Evolutionary conservation across 2,888 invertebrate genomes (phyloP).

Genomic region (Chesias legatella): DNA sequence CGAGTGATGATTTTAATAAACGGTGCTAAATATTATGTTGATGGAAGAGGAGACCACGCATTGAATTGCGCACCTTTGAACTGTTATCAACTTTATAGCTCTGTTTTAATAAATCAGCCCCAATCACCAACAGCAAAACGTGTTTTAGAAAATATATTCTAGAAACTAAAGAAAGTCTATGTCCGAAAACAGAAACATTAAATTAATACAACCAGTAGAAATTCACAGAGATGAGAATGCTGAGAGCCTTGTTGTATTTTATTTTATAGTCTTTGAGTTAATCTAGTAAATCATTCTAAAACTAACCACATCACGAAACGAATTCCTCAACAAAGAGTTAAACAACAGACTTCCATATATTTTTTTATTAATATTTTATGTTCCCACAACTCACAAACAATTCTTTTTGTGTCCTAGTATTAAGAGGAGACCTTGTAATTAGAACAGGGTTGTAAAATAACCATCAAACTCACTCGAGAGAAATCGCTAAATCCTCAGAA

Average conservation of each 20-base stretch:
- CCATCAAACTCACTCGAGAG: slow-evolving; percentile 71
- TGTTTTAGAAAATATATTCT: not conserved
- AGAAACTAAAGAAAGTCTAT: not conserved
- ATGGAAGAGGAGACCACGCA: slow-evolving; percentile 11
- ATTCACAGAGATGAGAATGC: not conserved
- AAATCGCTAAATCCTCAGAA: slow-evolving; percentile 48
- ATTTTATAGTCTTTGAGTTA: slow-evolving; percentile 24
- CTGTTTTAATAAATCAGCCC: slow-evolving; percentile 4
- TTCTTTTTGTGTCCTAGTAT: slow-evolving; percentile 60
- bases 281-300: slow-evolving; percentile 32
- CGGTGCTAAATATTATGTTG: slow-evolving; percentile 21
- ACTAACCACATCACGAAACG: slow-evolving; percentile 39
- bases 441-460: slow-evolving; percentile 73
- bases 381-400: slow-evolving; percentile 58
- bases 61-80: slow-evolving; percentile 4
- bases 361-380: slow-evolving; percentile 59
- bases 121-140: not conserved
- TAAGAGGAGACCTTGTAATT: slow-evolving; percentile 73
- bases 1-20: slow-evolving; percentile 22
- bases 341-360: slow-evolving; percentile 55
- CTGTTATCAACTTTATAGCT: slow-evolving; percentile 6
- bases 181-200: not conserved
- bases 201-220: not conserved
- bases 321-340: slow-evolving; percentile 64
- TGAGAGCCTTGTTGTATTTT: slow-evolving; percentile 16